phyloP scores from a whole-genome alignment of 2,888 invertebrate genomes.

The Nezara viridula region DNA sequence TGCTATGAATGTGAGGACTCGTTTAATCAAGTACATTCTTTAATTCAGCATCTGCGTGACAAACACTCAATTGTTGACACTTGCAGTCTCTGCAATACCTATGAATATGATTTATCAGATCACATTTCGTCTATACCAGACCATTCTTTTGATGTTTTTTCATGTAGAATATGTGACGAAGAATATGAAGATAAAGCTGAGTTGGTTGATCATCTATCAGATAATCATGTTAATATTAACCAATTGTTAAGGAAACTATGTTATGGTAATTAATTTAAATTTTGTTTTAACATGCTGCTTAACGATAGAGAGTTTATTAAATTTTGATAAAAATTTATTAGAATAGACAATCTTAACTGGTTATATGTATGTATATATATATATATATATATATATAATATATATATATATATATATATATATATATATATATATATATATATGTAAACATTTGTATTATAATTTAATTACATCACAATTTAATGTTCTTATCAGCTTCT shows the following conservation, averaged over 20 bases:
- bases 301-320: too few relatives aligned
- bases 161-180: not conserved
- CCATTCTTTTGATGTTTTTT: not conserved
- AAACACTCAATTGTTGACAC: not conserved
- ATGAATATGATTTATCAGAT: conserved; percentile 3
- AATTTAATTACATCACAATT: too few relatives aligned
- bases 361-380: too few relatives aligned
- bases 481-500: too few relatives aligned
- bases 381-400: too few relatives aligned
- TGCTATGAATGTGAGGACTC: conserved; percentile 12
- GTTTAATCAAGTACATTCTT: not conserved
- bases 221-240: not conserved
- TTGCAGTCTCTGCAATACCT: not conserved
- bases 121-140: not conserved
- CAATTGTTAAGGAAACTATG: not conserved
- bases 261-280: not conserved
- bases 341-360: not conserved
- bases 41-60: conserved; percentile 28
- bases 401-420: too few relatives aligned
- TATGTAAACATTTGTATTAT: too few relatives aligned
- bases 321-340: not conserved
- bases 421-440: too few relatives aligned
- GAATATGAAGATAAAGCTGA: not conserved
- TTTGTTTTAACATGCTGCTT: not conserved
- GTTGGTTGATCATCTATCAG: not conserved